A percentile compares a stretch with the other conserved stretches of the same genome.
phyloP scores from a whole-genome alignment of 2,888 invertebrate genomes.

The Leucophora obtusa region DNA sequence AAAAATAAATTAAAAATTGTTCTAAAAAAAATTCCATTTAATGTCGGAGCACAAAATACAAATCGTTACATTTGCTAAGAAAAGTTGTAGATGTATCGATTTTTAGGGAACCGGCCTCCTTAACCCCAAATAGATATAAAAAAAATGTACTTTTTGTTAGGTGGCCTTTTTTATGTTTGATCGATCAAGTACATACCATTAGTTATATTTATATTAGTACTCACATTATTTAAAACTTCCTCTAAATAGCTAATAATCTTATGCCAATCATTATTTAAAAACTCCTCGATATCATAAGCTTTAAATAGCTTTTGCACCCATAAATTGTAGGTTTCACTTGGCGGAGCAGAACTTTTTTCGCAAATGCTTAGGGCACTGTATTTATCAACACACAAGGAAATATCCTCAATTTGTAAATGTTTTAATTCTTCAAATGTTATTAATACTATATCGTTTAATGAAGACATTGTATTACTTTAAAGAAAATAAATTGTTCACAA shows the following conservation, averaged over 20 bases:
- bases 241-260: constrained; percentile 40
- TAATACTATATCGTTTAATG: constrained; percentile 27
- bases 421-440: constrained; percentile 49
- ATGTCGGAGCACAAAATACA: no score
- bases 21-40: no score
- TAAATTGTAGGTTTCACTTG: constrained; percentile 47
- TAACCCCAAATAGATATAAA: no score
- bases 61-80: no score
- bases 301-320: constrained; percentile 55
- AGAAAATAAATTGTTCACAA: no score
- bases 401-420: constrained; percentile 25
- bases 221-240: constrained; percentile 40
- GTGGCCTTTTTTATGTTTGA: no score
- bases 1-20: no score
- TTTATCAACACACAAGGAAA: constrained; percentile 34
- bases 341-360: constrained; percentile 22
- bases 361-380: constrained; percentile 41
- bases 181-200: no score
- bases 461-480: constrained; percentile 31
- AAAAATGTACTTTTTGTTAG: no score
- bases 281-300: constrained; percentile 38
- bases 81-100: no score
- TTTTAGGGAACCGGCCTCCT: no score
- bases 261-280: constrained; percentile 34
- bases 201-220: background rate